A percentile compares a stretch with the other conserved stretches of the same genome.
These are phyloP conservation scores for Tupiocoris notatus DNA, from an alignment of 2,888 invertebrate genomes.

Conservation along the genomic window DNA sequence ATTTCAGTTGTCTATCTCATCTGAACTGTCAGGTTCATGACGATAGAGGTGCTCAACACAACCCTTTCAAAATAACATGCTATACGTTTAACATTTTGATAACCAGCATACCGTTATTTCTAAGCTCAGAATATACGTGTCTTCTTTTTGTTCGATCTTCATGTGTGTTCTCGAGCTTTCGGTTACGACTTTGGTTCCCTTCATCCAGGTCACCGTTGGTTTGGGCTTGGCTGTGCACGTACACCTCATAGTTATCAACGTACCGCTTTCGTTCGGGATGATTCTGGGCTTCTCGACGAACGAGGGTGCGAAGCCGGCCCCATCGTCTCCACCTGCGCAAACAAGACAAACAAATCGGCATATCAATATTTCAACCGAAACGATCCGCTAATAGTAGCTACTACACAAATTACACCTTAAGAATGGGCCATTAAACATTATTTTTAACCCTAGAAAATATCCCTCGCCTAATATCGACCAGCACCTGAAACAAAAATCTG, in stretches of 20 bases:
- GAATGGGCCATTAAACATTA: slow-evolving; percentile 1
- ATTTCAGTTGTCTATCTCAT: no score
- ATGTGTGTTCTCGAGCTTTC: slow-evolving; percentile 83
- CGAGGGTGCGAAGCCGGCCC: slow-evolving; percentile 90
- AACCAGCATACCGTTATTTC: slow-evolving; percentile 67
- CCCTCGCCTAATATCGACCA: slow-evolving; percentile 12
- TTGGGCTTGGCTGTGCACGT: slow-evolving; percentile 92
- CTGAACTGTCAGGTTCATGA: no score
- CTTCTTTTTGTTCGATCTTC: slow-evolving; percentile 74
- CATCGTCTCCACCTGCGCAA: slow-evolving; percentile 80
- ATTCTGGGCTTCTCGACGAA: slow-evolving; percentile 98
- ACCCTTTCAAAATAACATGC: no score
- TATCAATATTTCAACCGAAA: not conserved
- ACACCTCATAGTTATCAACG: slow-evolving; percentile 95
- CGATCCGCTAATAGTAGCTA: not conserved
- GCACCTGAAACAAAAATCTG: slow-evolving; percentile 46
- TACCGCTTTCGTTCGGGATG: slow-evolving; percentile 96
- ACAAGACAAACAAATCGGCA: not conserved
- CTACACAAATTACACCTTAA: slow-evolving; percentile 2
- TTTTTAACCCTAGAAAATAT: not conserved
- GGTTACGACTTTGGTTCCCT: slow-evolving; percentile 80
- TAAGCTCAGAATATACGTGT: slow-evolving; percentile 81
- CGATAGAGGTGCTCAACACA: no score
- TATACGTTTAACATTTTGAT: no score
- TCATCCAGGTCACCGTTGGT: slow-evolving; percentile 92